Base-by-base conservation (phyloP, 2,888 invertebrate genomes). In the Mythimna loreyi region DNA sequence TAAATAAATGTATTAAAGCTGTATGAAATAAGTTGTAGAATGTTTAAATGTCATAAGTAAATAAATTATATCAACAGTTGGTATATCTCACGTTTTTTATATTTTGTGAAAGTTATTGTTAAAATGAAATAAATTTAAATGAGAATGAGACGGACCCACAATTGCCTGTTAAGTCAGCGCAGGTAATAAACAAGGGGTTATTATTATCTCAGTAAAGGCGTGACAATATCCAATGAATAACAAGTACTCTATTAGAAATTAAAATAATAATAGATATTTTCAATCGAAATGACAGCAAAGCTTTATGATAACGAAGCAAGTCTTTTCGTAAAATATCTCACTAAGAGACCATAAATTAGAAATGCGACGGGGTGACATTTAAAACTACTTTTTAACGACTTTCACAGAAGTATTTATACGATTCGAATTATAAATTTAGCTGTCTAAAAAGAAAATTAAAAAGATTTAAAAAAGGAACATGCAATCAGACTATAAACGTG, bases 381-480 rank as follows among this genome's bases (percentile, higher is more conserved):
- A 49, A 47, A 55, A 13, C 19, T 23, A n/a, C 47, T 68, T 52
- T 11, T 16, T 50, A 45, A 49, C 55, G 55, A 19, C 72, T 72
- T 72, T 71, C 72, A 50, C 49, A 36, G 21, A 55, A 72, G 21
- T 6, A 13, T 65, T 49, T 65, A 49, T 55, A 49, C 65, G 50
- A 57, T 28, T 49, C 40, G 47, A 74, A 53, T 55, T 33, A 57
- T 21, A 21, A 61, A 57, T 40, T 33, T 16, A 28, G 21, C 11
- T 30, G 19, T 40, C 5, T 21, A 47, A 58, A 61, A 67, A 74
- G n/a, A 74, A 75, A 63, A 69, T 23, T 25, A 63, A 58, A 56
- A 69, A 28, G 33, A 28, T 56, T 56, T 55, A 68, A 76, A 75
- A 75, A 64, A 58, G 57, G 74, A 75, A 63, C 63, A 61, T 57